Conservation (phyloP, 1,140 invertebrate species). For the Oreohelix idahoensis region DNA sequence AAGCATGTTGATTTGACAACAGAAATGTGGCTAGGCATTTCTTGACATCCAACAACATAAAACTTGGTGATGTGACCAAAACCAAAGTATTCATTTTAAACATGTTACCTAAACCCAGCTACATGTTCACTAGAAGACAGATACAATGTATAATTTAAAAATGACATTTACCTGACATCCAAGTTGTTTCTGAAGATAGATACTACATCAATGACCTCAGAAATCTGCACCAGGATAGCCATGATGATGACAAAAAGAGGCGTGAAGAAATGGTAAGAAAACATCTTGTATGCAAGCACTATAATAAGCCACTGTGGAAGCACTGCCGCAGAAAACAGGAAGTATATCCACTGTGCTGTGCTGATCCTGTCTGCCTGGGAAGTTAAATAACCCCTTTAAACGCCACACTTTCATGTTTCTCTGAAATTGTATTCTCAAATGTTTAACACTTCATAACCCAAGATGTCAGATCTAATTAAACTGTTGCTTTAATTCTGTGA, state of each 20-base stretch:
- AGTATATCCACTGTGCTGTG: constrained; percentile 2
- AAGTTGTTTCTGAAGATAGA: background rate
- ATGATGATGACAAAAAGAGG: constrained; percentile 25
- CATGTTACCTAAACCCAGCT: background rate
- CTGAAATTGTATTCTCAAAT: too few relatives aligned
- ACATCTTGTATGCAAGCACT: constrained; percentile 20
- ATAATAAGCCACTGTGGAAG: constrained; percentile 28
- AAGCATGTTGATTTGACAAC: too few relatives aligned
- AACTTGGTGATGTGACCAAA: too few relatives aligned
- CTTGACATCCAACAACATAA: too few relatives aligned
- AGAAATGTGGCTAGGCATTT: too few relatives aligned
- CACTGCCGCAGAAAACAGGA: background rate
- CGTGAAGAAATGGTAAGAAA: constrained; percentile 20
- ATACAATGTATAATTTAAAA: background rate
- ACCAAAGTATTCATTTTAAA: background rate
- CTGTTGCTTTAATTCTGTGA: too few relatives aligned
- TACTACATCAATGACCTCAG: background rate
- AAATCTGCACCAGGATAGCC: background rate
- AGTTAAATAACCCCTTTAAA: too few relatives aligned
- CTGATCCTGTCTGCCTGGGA: constrained; percentile 8
- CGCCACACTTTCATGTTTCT: too few relatives aligned
- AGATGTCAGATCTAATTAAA: too few relatives aligned
- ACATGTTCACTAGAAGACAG: background rate
- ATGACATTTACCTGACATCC: background rate
- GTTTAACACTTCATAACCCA: too few relatives aligned